phyloP scores from a whole-genome alignment of 2,888 invertebrate species.

The Drosophila kambysellisi region DNA sequence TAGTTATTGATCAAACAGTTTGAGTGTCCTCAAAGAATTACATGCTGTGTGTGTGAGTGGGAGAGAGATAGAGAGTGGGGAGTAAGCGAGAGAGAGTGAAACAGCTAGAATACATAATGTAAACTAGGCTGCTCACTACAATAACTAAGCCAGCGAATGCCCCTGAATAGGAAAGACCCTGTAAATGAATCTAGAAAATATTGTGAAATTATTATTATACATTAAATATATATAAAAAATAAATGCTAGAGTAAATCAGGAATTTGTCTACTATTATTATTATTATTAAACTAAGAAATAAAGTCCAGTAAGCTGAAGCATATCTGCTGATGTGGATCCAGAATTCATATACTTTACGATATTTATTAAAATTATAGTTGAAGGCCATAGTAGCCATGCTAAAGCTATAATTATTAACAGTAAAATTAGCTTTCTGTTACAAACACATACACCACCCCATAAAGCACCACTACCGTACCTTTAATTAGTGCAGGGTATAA shows the following conservation, averaged over 20 bases:
- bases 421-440: neutral
- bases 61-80: neutral
- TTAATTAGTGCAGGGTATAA: conserved; percentile 21
- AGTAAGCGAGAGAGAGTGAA: neutral
- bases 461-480: neutral
- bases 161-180: neutral
- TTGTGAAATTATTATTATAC: neutral
- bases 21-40: conserved; percentile 34
- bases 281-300: neutral
- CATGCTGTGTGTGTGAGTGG: conserved; percentile 1
- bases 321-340: neutral
- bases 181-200: neutral
- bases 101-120: neutral
- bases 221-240: neutral
- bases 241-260: neutral
- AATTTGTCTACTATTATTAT: neutral
- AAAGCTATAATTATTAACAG: neutral
- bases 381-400: neutral
- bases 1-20: conserved; percentile 59
- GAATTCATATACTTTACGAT: neutral
- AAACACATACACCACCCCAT: neutral
- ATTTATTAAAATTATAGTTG: neutral
- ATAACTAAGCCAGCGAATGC: neutral
- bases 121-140: neutral
- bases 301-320: neutral